Conservation (phyloP, 2,888 invertebrate species). For the Amphipoea lucens region DNA sequence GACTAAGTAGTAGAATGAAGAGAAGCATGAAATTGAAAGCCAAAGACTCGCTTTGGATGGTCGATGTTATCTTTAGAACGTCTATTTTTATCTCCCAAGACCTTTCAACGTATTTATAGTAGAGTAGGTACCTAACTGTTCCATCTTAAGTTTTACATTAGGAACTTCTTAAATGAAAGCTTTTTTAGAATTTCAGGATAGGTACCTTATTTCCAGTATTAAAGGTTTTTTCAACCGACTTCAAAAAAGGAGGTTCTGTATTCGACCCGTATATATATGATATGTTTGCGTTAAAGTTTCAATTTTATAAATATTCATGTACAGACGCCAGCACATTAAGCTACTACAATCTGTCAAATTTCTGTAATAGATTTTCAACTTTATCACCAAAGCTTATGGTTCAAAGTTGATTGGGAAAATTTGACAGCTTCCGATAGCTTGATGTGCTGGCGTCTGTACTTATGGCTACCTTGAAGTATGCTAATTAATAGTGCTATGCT, state of each 20-base stretch:
- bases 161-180: background rate
- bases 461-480: background rate
- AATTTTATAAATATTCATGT: background rate
- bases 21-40: conserved; percentile 25
- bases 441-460: background rate
- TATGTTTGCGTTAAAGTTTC: background rate
- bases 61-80: conserved; percentile 16
- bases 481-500: too few species aligned
- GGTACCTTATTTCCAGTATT: background rate
- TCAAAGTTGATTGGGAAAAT: too few species aligned
- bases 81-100: conserved; percentile 18
- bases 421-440: too few species aligned
- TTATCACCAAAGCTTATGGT: too few species aligned
- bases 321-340: too few species aligned
- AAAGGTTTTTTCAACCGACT: too few species aligned
- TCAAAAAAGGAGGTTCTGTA: too few species aligned
- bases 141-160: background rate
- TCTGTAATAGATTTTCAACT: too few species aligned
- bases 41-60: conserved; percentile 6
- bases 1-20: background rate
- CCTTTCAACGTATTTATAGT: conserved; percentile 11
- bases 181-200: background rate
- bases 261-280: too few species aligned
- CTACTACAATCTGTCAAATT: too few species aligned
- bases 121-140: background rate